phyloP scores from a whole-genome alignment of 2,113 vertebrate species.

The Setophaga petechia region DNA sequence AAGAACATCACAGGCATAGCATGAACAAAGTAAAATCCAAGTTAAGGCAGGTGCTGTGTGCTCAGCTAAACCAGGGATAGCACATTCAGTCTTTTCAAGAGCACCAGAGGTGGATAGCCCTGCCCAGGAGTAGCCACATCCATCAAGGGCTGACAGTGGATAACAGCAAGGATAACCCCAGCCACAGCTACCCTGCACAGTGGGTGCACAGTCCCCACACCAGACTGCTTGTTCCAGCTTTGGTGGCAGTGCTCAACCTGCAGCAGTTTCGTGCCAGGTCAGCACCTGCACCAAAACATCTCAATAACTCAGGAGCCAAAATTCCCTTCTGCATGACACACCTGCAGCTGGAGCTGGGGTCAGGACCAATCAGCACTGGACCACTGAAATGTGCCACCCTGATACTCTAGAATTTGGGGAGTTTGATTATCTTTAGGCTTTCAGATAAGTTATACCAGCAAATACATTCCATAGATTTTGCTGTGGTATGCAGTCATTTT shows the following conservation, averaged over 20 bases:
- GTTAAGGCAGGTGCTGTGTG: background rate
- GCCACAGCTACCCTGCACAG: background rate
- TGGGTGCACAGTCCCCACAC: accelerated
- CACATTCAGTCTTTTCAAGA: background rate
- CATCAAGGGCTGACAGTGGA: background rate
- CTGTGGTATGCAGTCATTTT: background rate
- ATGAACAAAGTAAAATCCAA: background rate
- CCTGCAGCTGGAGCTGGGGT: background rate
- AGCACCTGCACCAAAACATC: background rate
- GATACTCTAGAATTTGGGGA: background rate
- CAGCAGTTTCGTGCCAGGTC: background rate
- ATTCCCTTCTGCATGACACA: background rate
- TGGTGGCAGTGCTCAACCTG: background rate
- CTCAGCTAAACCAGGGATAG: background rate
- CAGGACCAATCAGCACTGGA: background rate
- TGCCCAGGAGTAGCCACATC: background rate
- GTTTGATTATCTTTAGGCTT: background rate
- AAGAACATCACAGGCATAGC: background rate
- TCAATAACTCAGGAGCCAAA: background rate
- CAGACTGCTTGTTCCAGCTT: background rate
- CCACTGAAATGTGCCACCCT: background rate
- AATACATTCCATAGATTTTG: background rate
- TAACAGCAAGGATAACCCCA: background rate
- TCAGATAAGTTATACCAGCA: background rate
- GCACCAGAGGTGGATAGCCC: background rate